phyloP scores from a whole-genome alignment of 2,797 vertebrate species.

The Pelochelys cantorii region DNA sequence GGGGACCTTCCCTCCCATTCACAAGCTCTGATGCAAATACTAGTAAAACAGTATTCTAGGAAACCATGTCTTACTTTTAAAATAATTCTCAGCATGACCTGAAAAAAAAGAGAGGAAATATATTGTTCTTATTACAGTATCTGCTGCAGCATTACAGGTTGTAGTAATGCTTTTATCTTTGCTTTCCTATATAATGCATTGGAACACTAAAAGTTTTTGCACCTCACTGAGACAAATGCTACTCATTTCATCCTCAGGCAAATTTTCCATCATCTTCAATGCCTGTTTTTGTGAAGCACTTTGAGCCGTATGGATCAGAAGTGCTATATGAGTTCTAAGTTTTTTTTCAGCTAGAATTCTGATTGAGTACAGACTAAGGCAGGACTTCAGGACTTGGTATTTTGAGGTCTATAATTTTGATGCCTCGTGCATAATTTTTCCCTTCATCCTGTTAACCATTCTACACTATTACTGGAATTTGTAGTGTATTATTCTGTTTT shows the following conservation, averaged over 20 bases:
- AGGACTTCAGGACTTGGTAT: conserved; percentile 19
- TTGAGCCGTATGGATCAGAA: conserved; percentile 8
- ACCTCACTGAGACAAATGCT: conserved; percentile 35
- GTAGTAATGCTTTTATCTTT: not conserved
- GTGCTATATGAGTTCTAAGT: conserved; percentile 23
- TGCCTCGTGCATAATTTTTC: accelerated
- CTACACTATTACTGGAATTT: not conserved
- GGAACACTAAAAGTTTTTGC: not conserved
- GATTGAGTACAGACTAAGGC: conserved; percentile 29
- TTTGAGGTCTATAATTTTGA: not conserved
- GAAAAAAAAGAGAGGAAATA: not conserved
- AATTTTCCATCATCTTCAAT: conserved; percentile 42
- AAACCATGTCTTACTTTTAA: not conserved
- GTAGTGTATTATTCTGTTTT: not conserved
- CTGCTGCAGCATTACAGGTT: not conserved
- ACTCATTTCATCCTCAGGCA: no score
- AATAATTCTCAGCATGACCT: not conserved
- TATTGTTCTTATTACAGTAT: not conserved
- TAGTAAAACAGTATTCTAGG: not conserved
- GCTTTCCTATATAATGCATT: not conserved
- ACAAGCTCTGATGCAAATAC: not conserved
- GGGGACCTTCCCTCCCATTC: not conserved
- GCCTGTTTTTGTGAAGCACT: conserved; percentile 27
- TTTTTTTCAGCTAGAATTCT: conserved; percentile 46
- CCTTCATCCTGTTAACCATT: not conserved